Conservation (phyloP, 92 coral and sea anemone genomes). For the Blastomussa wellsi region DNA sequence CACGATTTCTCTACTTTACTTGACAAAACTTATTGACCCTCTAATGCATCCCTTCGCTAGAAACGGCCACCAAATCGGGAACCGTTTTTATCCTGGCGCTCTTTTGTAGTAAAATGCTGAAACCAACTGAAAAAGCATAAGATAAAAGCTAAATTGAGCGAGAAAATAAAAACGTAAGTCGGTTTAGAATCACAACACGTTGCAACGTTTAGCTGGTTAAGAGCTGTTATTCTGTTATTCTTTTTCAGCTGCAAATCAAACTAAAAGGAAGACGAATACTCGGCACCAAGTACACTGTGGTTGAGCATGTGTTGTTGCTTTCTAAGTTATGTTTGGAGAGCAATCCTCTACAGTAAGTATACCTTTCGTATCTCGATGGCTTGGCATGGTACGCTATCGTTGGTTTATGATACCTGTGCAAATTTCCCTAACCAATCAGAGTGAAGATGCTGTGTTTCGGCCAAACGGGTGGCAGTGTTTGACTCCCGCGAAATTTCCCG, state of each 20-base stretch:
- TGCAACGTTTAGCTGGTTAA: not conserved
- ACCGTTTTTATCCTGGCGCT: not conserved
- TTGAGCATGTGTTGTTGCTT: conserved; percentile 64
- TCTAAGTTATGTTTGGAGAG: conserved; percentile 77
- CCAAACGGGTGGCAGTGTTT: not conserved
- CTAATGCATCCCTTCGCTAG: too few species aligned
- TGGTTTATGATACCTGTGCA: too few species aligned
- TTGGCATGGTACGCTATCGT: too few species aligned
- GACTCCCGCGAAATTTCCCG: not conserved
- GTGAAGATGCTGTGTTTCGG: not conserved
- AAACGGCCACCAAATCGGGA: not conserved
- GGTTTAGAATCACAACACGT: not conserved
- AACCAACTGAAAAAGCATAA: not conserved
- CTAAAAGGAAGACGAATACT: conserved; percentile 79
- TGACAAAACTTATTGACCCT: too few species aligned
- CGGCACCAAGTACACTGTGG: conserved; percentile 83
- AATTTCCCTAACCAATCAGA: not conserved
- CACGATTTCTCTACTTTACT: not conserved
- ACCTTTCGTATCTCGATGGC: not conserved
- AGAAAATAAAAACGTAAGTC: too few species aligned
- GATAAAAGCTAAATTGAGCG: too few species aligned
- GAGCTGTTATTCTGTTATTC: not conserved
- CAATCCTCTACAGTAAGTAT: conserved; percentile 71
- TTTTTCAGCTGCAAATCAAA: conserved; percentile 65
- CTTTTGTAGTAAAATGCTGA: not conserved